Evolutionary conservation across 1,140 invertebrate genomes (phyloP).

Genomic region (Bombus waltoni): DNA sequence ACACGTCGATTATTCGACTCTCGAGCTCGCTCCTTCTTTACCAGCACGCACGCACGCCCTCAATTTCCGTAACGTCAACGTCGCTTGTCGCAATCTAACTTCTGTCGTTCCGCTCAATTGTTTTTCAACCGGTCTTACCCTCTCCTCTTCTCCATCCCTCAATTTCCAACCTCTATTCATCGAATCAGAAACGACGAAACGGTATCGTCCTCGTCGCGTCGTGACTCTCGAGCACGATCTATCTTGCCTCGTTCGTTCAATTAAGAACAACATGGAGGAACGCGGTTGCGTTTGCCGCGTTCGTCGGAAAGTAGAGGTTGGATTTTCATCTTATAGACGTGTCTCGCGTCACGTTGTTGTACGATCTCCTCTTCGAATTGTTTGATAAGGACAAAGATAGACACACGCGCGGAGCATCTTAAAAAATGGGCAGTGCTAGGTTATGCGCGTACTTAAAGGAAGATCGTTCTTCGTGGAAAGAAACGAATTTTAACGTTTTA

Average conservation of each 20-base stretch:
- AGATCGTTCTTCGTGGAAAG: neutral
- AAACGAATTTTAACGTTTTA: neutral
- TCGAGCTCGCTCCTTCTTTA: neutral
- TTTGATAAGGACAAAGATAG: too few species aligned
- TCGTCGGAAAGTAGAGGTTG: neutral
- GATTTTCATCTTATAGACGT: neutral
- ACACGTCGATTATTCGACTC: constrained; percentile 50
- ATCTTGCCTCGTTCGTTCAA: constrained; percentile 38
- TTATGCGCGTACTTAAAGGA: too few species aligned
- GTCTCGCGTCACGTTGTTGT: neutral
- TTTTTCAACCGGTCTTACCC: constrained; percentile 27
- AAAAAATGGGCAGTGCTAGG: too few species aligned
- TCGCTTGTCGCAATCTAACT: constrained; percentile 61
- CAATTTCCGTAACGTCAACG: constrained; percentile 67
- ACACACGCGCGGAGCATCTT: too few species aligned
- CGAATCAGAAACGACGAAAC: too few species aligned
- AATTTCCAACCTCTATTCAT: neutral
- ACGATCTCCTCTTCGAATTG: neutral
- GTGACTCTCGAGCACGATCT: too few species aligned
- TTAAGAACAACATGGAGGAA: constrained; percentile 49
- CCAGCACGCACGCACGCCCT: constrained; percentile 42
- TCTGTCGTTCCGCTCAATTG: constrained; percentile 59
- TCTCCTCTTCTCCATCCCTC: neutral
- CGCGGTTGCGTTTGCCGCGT: constrained; percentile 5
- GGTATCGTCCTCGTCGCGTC: too few species aligned